Evolutionary conservation across 1,140 invertebrate genomes (phyloP), one percentile per base, ranked within the genome.

Genomic region (Hycleus phaleratus): DNA sequence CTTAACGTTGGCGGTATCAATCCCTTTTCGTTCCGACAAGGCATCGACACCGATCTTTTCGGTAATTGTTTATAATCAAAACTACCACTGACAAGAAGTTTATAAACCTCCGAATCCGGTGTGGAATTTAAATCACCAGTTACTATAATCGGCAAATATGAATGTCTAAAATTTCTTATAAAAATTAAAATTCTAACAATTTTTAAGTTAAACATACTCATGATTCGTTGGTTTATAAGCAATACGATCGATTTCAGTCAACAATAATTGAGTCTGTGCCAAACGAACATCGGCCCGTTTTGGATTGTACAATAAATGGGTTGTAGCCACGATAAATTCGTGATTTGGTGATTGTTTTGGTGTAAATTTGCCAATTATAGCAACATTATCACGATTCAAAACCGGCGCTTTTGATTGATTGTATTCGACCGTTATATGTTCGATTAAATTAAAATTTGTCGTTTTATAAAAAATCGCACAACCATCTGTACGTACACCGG

Each of bases 241-340:
- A 56, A 93, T 81, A 60, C 83, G 78, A 56, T 93, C 88, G 8
- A 97, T 77, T 75, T 95, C 91, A 1, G 88, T 83, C 10, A 97
- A 74, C 3, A 97, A 73, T 40, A 92, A 68, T 67, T 88, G 82
- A 18, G 83, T 75, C 74, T 98, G 95, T 0, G 90, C 93, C 11
- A 96, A 76, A 67, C 93, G 84, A 0, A 97, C 83, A 73, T 98
- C 94, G 24, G 88, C 83, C 26, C 95, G 75, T 65, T 77, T 85
- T 0, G 91, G 92, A 79, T 97, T 97, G 71, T 89, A 98, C 4
- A 97, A 75, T n/a, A 98, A 77, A 77, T 98, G 95, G 0, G 95
- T 97, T 3, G 91, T 98, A 4, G 91, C 91, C 0, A 97, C 81
- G 26, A 91, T 80, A 47, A 93, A 72, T 18, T 84, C 74, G 4